Evolutionary conservation across 2,888 invertebrate species (phyloP), one percentile per base, ranked within the genome.

Genomic region (Drosophila anomalata): DNA sequence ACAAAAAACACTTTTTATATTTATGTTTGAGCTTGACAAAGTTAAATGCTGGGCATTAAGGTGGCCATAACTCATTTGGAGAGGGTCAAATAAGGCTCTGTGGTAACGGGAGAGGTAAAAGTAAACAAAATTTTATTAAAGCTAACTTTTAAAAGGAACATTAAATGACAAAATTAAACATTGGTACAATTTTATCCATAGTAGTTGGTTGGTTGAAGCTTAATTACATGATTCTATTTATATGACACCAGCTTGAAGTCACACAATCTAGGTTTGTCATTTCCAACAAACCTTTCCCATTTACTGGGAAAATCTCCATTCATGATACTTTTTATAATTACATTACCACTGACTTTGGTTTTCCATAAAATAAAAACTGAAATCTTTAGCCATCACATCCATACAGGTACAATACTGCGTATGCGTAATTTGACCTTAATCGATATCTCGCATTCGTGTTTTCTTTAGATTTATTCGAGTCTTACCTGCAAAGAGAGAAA

Each of bases 401-500:
- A 14, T 14, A 29, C 26, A n/a, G 17, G 26, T 26, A 26, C 44
- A 36, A 47, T 55, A 14, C 54, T 58, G 58, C 65, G 77, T 83
- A 68, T 73, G 69, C 63, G 76, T 72, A 70, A 54, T 17, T 51
- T 78, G 87, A 74, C 85, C 83, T 74, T 75, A 83, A 83, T 87
- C 74, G 85, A 84, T 78, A 77, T 79, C 70, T 60, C 60, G 55
- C 55, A 68, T 66, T 74, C 24, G 60, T 26, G 36, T 36, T 36
- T 36, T 7, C 36, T 36, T 63, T 56, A 55, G 55, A 55, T 46
- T 55, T 41, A 51, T 47, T 51, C 48, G 24, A 29, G 24, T 42
- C 80, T 78, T 80, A 88, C 89, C 89, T 89, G 88, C 12, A 89
- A 86, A 68, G 76, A 88, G 67, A 79, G 17, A 75, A 52, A 73